phyloP scores from a whole-genome alignment of 2,797 vertebrate genomes.

The Scleropages formosus region DNA sequence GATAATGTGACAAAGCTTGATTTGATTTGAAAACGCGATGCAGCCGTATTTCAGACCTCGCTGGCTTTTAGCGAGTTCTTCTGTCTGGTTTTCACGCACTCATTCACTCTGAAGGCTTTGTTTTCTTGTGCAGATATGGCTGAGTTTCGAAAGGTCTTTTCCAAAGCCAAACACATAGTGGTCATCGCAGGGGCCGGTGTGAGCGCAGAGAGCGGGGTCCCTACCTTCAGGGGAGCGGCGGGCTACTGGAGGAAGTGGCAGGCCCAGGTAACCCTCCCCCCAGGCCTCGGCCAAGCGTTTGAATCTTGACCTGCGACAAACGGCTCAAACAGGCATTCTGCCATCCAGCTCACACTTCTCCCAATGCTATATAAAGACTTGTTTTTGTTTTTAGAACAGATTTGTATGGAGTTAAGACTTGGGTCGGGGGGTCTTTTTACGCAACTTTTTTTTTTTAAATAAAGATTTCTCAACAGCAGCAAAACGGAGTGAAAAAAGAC shows the following conservation, averaged over 20 bases:
- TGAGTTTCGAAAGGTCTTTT: slow-evolving; percentile 82
- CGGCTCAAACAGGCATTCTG: too few species aligned
- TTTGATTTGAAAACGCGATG: too few species aligned
- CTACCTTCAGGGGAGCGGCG: slow-evolving; percentile 90
- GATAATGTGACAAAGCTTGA: too few species aligned
- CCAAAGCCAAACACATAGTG: slow-evolving; percentile 81
- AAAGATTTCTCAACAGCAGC: background rate
- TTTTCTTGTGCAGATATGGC: slow-evolving; percentile 70
- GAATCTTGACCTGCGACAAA: too few species aligned
- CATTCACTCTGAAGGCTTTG: background rate
- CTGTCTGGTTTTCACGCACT: background rate
- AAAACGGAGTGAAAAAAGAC: background rate
- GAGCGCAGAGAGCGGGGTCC: slow-evolving; percentile 91
- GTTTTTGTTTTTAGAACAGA: background rate
- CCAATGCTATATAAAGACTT: background rate
- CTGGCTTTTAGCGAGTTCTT: too few species aligned
- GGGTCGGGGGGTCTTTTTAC: background rate
- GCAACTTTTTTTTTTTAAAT: background rate
- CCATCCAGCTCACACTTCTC: background rate
- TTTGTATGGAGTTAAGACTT: background rate
- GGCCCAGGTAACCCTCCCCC: slow-evolving; percentile 72
- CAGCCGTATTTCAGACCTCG: background rate
- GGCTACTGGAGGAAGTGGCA: slow-evolving; percentile 95
- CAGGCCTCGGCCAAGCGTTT: background rate
- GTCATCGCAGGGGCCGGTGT: slow-evolving; percentile 89